Evolutionary conservation across 2,113 vertebrate genomes (phyloP).

Genomic region (Bombycilla garrulus): DNA sequence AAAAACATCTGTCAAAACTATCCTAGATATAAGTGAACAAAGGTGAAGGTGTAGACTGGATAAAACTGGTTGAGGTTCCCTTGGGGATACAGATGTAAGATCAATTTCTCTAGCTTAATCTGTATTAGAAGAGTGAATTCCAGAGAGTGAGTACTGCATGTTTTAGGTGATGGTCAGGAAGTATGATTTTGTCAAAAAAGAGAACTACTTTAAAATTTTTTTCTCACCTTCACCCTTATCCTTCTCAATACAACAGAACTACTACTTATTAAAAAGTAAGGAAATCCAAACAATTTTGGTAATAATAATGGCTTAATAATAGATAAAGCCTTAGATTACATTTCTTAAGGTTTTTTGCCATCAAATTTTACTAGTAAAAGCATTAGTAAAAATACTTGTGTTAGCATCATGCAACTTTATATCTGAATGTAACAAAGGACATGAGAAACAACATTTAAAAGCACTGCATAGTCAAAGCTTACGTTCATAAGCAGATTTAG

Average conservation of each 20-base stretch:
- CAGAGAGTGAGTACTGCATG: rapidly evolving
- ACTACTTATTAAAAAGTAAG: background rate
- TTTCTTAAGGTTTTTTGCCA: background rate
- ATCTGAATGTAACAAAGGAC: background rate
- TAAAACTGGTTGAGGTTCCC: background rate
- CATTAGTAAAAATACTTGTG: background rate
- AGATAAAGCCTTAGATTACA: background rate
- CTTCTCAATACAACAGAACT: background rate
- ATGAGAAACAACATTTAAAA: background rate
- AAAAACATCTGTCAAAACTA: background rate
- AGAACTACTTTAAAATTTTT: background rate
- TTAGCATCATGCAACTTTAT: background rate
- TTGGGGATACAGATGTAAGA: background rate
- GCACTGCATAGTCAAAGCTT: background rate
- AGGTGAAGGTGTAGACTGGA: background rate
- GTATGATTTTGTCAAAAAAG: background rate
- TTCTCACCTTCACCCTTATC: background rate
- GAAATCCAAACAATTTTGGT: background rate
- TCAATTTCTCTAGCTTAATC: background rate
- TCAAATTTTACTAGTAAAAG: background rate
- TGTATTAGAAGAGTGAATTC: background rate
- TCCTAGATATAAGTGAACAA: background rate
- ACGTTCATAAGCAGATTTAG: background rate
- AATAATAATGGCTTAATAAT: background rate
- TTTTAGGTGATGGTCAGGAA: background rate